Base-by-base conservation (phyloP, 2,888 invertebrate genomes). In the Oligia strigilis region DNA sequence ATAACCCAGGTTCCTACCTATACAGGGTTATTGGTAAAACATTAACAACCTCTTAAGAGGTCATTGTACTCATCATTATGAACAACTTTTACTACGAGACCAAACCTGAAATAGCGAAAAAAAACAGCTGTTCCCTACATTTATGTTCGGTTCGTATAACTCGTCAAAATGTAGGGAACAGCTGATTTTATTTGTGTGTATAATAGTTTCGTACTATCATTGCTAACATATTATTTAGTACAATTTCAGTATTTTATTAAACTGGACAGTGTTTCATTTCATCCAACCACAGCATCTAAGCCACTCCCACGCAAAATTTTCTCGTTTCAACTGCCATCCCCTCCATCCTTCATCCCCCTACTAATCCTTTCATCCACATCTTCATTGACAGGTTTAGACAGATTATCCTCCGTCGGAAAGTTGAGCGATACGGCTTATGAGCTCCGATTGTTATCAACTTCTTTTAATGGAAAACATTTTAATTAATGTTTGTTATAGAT, bases 301-400 rank as follows among this genome's bases (percentile, higher is more conserved):
- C 67, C 69, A 71, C 76, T 74, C 73, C 72, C 71, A 75, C 75
- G 69, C 77, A 66, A 64, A 84, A 76, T 82, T 77, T 77, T 73
- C 72, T 71, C 74, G 85, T 88, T 88, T 82, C 71, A 77, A 80
- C 78, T 72, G 36, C 36, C 60, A 46, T 49, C 40, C 40, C 49
- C 23, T 46, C 75, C n/a, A 40, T 64, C 60, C 36, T 66, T 58
- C 75, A 43, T 17, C 75, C 75, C 60, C 71, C 72, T 36, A 55
- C 72, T 85, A 86, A 88, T 87, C 84, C 75, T 64, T 83, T 79
- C 64, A 87, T 79, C 75, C 81, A 70, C 52, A 67, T 79, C 71
- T 77, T 79, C 71, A 89, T 88, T 90, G 89, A 88, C 89, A 89
- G 87, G 81, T 90, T 86, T 80, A 83, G 65, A 85, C 76, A 87